Evolutionary conservation across 2,113 vertebrate species (phyloP), one percentile per base, ranked within the genome.

Genomic region (Hippopotamus amphibius): DNA sequence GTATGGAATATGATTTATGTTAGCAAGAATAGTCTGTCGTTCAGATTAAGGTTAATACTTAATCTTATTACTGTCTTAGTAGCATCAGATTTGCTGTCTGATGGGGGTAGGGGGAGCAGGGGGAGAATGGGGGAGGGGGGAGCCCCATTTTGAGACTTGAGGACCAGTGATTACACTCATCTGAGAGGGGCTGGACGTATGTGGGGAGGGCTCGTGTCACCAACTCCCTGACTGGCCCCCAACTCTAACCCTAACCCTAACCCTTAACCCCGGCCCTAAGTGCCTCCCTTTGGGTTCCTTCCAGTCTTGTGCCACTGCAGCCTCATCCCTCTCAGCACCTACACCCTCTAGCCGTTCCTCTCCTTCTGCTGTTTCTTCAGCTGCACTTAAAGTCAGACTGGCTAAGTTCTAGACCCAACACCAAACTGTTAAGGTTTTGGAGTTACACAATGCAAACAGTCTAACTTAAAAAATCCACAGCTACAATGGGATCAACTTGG

Each of bases 11-110:
- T 65, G 21, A 9, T 72, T 72, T 88, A 71, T 95, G 57, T 74
- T n/a, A 74, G 37, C 79, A 95, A 88, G 79, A 96, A 95, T 80
- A 15, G 76, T 65, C 85, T 86, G 37, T 68, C 59, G 4, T 30
- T 53, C 46, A 69, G 21, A 76, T 46, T 88, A 19, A 50, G 37
- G 37, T 37, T 50, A 89, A 30, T 86, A 41, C 61, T 83, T 88
- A 81, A 59, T 6, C 26, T 71, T 91, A 81, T 69, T 28, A 79
- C 15, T 41, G 2, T 69, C 63, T 88, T 80, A 26, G 6, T 87
- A 94, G 93, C 22, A 30, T 81, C 55, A 24, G 30, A 46, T 82
- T 80, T 37, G 7, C 37, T 71, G 2, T 21, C 46, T 41, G 3
- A 10, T 1, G 7, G 3, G 9, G 15, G 5, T 17, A 7, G 53